phyloP scores from a whole-genome alignment of 2,888 invertebrate genomes.

The Podabrus alpinus region DNA sequence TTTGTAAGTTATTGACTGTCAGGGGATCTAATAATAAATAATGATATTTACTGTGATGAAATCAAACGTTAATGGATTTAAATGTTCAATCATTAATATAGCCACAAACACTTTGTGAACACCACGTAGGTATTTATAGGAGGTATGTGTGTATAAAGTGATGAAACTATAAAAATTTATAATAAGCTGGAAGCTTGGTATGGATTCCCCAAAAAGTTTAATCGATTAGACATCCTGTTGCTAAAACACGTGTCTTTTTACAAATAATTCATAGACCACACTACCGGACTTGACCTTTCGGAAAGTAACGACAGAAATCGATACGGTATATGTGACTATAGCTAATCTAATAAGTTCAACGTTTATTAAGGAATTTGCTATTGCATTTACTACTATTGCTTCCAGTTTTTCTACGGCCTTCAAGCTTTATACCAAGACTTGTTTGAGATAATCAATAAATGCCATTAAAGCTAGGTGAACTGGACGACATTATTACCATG shows the following conservation, averaged over 20 bases:
- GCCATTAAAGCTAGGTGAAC: conserved; percentile 2
- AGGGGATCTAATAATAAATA: not conserved
- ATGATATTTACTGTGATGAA: not conserved
- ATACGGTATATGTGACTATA: conserved; percentile 25
- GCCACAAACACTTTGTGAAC: not conserved
- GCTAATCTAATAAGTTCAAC: conserved; percentile 28
- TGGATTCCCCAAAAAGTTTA: conserved; percentile 10
- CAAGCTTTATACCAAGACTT: conserved; percentile 13
- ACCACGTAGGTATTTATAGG: not conserved
- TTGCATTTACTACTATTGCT: conserved; percentile 25
- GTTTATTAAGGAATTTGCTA: conserved; percentile 28
- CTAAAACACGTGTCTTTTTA: conserved; percentile 17
- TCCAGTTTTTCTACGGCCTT: conserved; percentile 23
- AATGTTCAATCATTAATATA: not conserved
- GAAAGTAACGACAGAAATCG: conserved; percentile 20
- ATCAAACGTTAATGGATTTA: not conserved
- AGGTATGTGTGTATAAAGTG: not conserved
- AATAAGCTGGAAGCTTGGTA: conserved; percentile 10
- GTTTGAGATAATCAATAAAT: conserved; percentile 22
- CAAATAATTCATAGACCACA: conserved; percentile 17
- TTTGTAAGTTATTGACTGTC: not conserved
- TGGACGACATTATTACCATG: conserved; percentile 1
- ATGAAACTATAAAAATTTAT: not conserved
- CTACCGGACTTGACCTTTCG: conserved; percentile 31
- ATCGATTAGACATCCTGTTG: conserved; percentile 21